These are phyloP conservation scores for Platycercus adscitus DNA, from an alignment of 2,113 vertebrate species.

Conservation along the genomic window DNA sequence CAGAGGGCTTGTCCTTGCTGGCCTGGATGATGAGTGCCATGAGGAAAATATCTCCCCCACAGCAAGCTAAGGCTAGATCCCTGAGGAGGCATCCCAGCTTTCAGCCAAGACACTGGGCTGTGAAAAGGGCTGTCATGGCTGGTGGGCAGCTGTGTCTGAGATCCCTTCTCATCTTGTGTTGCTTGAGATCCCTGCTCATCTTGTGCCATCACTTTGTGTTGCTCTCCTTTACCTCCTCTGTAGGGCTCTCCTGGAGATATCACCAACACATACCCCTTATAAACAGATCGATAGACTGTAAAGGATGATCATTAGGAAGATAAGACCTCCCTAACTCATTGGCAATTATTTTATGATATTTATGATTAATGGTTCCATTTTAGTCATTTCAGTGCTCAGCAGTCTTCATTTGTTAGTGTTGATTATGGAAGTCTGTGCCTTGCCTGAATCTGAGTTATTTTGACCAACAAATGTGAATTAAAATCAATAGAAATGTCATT, in stretches of 20 bases:
- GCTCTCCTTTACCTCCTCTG: conserved; percentile 2
- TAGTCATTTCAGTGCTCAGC: conserved; percentile 67
- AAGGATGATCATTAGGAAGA: conserved; percentile 65
- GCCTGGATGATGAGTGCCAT: rapidly evolving
- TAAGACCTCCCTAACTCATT: conserved; percentile 54
- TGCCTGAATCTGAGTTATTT: conserved; percentile 71
- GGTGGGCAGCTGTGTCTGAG: not conserved
- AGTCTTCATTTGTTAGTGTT: conserved; percentile 73
- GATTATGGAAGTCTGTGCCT: conserved; percentile 67
- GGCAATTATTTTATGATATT: conserved; percentile 72
- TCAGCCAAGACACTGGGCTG: rapidly evolving
- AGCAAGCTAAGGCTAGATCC: not conserved
- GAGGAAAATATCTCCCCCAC: not conserved
- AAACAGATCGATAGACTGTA: conserved; percentile 55
- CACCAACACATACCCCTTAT: conserved; percentile 25
- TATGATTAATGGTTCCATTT: conserved; percentile 76
- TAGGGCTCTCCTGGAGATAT: conserved; percentile 46
- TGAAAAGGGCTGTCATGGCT: not conserved
- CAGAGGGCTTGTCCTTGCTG: not conserved
- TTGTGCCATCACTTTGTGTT: not conserved
- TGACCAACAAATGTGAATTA: conserved; percentile 75
- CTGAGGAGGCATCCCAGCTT: not conserved
- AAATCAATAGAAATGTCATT: conserved; percentile 82
- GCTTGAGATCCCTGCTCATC: not conserved
- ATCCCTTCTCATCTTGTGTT: not conserved